Conservation (phyloP, 2,888 invertebrate genomes). For the Hemaris fuciformis region DNA sequence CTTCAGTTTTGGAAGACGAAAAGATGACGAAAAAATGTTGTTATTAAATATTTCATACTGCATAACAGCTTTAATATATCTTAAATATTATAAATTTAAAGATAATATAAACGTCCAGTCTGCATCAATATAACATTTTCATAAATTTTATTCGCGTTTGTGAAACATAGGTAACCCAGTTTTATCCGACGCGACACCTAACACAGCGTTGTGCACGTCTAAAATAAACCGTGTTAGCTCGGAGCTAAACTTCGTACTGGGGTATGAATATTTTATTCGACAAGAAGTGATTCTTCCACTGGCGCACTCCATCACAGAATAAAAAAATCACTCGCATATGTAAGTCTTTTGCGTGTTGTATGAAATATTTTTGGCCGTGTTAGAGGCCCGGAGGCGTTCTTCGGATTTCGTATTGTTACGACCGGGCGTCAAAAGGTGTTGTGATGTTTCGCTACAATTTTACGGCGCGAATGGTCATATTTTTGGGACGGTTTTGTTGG, state of each 20-base stretch:
- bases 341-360: not conserved
- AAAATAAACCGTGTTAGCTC: conserved; percentile 13
- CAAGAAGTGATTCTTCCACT: conserved; percentile 14
- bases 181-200: not conserved
- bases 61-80: no score
- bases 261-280: conserved; percentile 18
- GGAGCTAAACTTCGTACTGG: conserved; percentile 7
- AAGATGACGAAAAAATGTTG: no score
- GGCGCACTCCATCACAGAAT: not conserved
- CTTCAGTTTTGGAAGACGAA: no score
- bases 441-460: not conserved
- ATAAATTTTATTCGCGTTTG: not conserved
- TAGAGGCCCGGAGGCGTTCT: not conserved
- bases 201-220: not conserved
- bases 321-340: not conserved
- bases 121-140: not conserved
- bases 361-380: not conserved
- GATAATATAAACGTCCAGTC: no score
- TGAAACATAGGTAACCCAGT: not conserved
- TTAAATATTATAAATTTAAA: no score
- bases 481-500: not conserved
- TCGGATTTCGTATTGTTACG: not conserved
- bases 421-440: not conserved
- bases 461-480: not conserved
- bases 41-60: no score